These are phyloP conservation scores for Slavum lentiscoides DNA, from an alignment of 2,888 invertebrate genomes.

Conservation along the genomic window DNA sequence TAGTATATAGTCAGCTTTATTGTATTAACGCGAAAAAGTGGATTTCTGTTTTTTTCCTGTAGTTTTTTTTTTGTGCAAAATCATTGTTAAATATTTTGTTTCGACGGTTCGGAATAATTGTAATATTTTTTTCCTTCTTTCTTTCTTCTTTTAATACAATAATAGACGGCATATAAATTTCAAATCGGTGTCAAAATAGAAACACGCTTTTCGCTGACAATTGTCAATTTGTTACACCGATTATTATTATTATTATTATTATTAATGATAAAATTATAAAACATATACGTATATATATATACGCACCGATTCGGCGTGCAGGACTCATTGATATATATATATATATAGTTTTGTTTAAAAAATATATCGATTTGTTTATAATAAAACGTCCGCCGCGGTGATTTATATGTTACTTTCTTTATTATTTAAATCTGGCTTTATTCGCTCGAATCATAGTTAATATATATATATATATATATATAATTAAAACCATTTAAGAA, in stretches of 20 bases:
- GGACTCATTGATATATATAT: neutral
- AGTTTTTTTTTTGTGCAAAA: neutral
- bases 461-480: too few relatives aligned
- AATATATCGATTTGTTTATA: neutral
- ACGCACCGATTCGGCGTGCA: neutral
- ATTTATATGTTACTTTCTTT: neutral
- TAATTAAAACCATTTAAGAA: too few relatives aligned
- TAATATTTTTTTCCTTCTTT: neutral
- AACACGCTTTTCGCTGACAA: neutral
- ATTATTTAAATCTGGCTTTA: neutral
- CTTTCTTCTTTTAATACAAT: neutral
- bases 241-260: conserved; percentile 6
- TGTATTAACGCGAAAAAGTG: neutral
- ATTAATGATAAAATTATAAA: neutral
- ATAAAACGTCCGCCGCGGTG: too few relatives aligned
- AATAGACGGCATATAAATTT: neutral
- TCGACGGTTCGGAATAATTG: conserved; percentile 1
- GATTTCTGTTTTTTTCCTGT: neutral
- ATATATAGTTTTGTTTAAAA: conserved; percentile 1
- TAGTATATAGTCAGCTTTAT: neutral
- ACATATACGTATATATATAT: too few relatives aligned
- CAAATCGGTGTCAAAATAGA: neutral
- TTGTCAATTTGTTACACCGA: conserved; percentile 5
- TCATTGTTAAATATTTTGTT: conserved; percentile 2
- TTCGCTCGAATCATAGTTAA: neutral